Evolutionary conservation across 2,113 vertebrate species (phyloP).

Genomic region (Corythornis vintsioides): DNA sequence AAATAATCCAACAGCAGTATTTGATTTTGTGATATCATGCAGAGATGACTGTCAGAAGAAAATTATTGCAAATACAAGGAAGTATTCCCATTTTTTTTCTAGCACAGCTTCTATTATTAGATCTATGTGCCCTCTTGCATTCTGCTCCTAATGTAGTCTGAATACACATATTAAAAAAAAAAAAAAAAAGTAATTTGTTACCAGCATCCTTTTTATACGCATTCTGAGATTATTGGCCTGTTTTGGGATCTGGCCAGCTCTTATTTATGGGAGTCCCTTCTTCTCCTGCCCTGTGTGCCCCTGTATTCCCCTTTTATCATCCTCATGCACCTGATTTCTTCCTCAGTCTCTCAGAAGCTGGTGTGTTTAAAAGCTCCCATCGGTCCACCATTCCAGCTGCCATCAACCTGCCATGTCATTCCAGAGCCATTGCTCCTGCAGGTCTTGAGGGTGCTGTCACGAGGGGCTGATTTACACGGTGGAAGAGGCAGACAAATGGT

Average conservation of each 20-base stretch:
- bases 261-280: background rate
- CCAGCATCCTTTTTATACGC: background rate
- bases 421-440: background rate
- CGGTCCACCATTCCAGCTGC: background rate
- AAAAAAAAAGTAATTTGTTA: background rate
- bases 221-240: background rate
- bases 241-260: background rate
- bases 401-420: background rate
- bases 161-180: background rate
- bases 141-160: background rate
- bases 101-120: background rate
- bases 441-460: constrained; percentile 7
- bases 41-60: background rate
- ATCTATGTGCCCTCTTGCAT: background rate
- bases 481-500: constrained; percentile 21
- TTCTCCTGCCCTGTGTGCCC: background rate
- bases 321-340: background rate
- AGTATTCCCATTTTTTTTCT: background rate
- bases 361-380: constrained; percentile 5
- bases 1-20: background rate
- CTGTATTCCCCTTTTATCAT: background rate
- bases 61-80: background rate
- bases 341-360: background rate
- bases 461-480: background rate
- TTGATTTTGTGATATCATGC: background rate